Percentiles rank a stretch among this genome's conserved stretches.
These are phyloP conservation scores for Napeogenes inachia DNA, from an alignment of 2,888 invertebrate genomes.

Conservation along the genomic window DNA sequence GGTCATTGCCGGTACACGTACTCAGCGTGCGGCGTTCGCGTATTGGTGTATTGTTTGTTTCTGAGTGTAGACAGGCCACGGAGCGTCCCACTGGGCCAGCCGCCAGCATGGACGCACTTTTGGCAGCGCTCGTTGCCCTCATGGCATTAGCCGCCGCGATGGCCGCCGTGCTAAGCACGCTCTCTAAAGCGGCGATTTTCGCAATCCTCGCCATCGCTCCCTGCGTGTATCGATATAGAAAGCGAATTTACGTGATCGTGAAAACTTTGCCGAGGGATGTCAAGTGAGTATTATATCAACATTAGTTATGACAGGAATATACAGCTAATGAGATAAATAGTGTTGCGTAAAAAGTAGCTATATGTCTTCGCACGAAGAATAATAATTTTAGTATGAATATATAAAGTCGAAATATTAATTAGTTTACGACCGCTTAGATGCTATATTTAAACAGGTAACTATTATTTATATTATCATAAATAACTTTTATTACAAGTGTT, in stretches of 20 bases:
- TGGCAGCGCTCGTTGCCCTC: conserved; percentile 71
- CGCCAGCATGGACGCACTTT: conserved; percentile 75
- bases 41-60: conserved; percentile 34
- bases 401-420: not conserved
- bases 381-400: not conserved
- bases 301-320: conserved; percentile 5
- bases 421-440: not conserved
- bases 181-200: conserved; percentile 85
- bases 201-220: conserved; percentile 76
- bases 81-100: conserved; percentile 62
- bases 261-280: conserved; percentile 82
- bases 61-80: conserved; percentile 43
- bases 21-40: conserved; percentile 41
- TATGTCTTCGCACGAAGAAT: too few relatives aligned
- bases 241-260: conserved; percentile 78
- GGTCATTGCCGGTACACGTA: conserved; percentile 47
- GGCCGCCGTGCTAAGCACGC: conserved; percentile 78
- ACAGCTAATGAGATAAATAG: not conserved
- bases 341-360: not conserved
- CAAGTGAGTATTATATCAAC: conserved; percentile 73
- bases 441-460: conserved; percentile 1
- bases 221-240: conserved; percentile 75
- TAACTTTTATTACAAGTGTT: too few relatives aligned
- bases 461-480: too few relatives aligned
- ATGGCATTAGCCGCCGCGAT: conserved; percentile 76